A percentile compares a stretch with the other conserved stretches of the same genome.
phyloP scores from a whole-genome alignment of 2,113 vertebrate species.

The Terrapene triunguis region DNA sequence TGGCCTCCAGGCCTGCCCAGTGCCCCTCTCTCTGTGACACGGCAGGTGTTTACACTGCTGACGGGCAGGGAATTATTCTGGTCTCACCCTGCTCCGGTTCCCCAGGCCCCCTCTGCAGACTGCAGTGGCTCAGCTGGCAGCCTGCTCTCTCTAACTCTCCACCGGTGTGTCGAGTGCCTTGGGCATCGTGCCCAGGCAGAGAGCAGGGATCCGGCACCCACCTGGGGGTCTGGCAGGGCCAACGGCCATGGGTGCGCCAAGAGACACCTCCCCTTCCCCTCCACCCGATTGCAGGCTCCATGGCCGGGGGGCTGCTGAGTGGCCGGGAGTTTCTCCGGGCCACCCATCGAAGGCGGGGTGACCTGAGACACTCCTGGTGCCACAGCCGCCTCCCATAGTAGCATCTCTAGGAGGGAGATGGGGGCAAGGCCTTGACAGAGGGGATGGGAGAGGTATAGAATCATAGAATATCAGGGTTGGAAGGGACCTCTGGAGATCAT shows the following conservation, averaged over 20 bases:
- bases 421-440: neutral
- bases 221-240: neutral
- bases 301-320: neutral
- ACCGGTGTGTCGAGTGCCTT: neutral
- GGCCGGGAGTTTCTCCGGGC: neutral
- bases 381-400: neutral
- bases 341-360: neutral
- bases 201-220: neutral
- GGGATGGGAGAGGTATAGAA: neutral
- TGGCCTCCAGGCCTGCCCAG: neutral
- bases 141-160: neutral
- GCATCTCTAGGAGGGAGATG: neutral
- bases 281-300: neutral
- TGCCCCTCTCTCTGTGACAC: neutral
- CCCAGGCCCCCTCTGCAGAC: neutral
- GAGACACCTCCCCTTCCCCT: neutral
- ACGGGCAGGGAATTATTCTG: neutral
- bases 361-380: neutral
- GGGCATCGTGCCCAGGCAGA: neutral
- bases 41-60: neutral
- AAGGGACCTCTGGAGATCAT: no score
- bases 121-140: neutral
- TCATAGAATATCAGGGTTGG: no score
- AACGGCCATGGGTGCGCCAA: neutral
- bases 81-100: neutral